Percentiles rank a stretch among this genome's conserved stretches.
Evolutionary conservation across 2,797 vertebrate species (phyloP).

Genomic region (Xiphorhynchus erythropygius): DNA sequence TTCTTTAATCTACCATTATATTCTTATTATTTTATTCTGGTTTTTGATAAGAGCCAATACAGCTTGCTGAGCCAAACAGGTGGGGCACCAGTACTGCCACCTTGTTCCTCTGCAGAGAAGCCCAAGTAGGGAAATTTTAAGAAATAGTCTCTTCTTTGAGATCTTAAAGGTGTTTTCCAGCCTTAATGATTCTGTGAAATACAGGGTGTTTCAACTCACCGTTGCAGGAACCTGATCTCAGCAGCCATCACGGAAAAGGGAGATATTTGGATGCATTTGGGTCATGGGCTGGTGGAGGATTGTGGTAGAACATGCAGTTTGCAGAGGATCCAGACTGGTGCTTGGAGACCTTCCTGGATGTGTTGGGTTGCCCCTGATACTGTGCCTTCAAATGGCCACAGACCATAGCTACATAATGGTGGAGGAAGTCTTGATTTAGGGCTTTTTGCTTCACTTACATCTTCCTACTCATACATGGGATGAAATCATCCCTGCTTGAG

Average conservation of each 20-base stretch:
- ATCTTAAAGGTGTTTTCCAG: neutral
- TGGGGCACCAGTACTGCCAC: neutral
- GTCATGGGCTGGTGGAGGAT: neutral
- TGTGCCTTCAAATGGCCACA: neutral
- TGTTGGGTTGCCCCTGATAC: neutral
- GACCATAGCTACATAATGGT: fast-evolving
- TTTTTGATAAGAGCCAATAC: neutral
- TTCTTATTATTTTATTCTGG: neutral
- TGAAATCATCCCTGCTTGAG: neutral
- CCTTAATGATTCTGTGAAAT: neutral
- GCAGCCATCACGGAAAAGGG: neutral
- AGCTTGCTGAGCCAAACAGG: neutral
- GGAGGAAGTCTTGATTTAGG: neutral
- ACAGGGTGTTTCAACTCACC: neutral
- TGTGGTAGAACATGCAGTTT: neutral
- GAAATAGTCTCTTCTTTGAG: neutral
- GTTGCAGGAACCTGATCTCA: neutral
- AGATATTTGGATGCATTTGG: neutral
- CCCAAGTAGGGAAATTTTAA: neutral
- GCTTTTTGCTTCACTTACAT: neutral
- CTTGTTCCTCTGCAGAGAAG: neutral
- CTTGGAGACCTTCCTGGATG: neutral
- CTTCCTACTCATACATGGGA: fast-evolving
- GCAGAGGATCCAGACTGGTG: neutral
- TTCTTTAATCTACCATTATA: neutral